Conservation (phyloP, 1,140 invertebrate species). For the Brachionus manjavacas region DNA sequence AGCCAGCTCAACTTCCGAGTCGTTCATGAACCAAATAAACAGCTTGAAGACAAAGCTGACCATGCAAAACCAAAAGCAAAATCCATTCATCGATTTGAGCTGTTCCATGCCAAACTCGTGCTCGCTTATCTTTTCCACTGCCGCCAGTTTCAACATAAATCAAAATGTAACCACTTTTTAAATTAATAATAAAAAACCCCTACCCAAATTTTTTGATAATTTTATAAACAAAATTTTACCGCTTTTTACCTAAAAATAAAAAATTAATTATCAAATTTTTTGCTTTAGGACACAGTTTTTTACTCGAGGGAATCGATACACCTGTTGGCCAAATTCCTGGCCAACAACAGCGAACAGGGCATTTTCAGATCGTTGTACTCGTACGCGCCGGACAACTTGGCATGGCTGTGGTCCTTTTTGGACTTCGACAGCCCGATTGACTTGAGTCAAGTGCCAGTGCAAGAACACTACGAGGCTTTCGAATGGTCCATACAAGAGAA, state of each 20-base stretch:
- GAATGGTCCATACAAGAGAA: constrained; percentile 2
- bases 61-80: not conserved
- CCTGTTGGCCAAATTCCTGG: constrained; percentile 24
- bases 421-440: constrained; percentile 34
- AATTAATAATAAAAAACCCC: no score
- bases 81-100: not conserved
- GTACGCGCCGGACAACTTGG: constrained; percentile 39
- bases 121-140: constrained; percentile 32
- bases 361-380: constrained; percentile 29
- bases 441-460: not conserved
- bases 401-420: constrained; percentile 42
- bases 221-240: no score
- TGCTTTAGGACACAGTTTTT: constrained; percentile 33
- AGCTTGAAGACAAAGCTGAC: not conserved
- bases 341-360: constrained; percentile 8
- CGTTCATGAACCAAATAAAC: constrained; percentile 24
- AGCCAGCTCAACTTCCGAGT: constrained; percentile 12
- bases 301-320: constrained; percentile 35
- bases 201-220: no score
- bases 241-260: not conserved
- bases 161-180: not conserved
- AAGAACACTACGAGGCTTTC: constrained; percentile 3
- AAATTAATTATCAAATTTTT: not conserved
- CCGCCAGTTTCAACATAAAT: constrained; percentile 27
- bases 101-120: not conserved